Conservation (phyloP, 2,113 vertebrate genomes). For the Steatornis caripensis region DNA sequence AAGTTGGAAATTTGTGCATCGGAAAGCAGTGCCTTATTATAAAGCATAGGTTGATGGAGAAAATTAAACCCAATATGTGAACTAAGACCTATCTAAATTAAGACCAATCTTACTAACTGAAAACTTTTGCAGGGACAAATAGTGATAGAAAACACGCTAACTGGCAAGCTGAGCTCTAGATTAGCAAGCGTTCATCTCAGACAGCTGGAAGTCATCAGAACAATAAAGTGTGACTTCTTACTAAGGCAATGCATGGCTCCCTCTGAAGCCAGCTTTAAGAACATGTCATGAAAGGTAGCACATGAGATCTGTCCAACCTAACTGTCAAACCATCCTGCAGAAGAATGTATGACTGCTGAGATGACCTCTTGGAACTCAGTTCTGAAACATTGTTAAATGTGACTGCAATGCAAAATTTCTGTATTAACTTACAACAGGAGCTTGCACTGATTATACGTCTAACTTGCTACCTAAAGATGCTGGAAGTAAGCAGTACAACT, state of each 20-base stretch:
- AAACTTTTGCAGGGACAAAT: not conserved
- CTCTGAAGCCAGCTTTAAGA: not conserved
- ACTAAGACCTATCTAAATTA: not conserved
- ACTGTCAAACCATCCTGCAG: not conserved
- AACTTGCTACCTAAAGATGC: not conserved
- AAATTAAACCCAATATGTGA: not conserved
- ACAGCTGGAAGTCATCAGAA: not conserved
- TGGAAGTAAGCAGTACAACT: not conserved
- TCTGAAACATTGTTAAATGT: not conserved
- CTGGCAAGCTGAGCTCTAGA: not conserved
- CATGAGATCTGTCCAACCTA: not conserved
- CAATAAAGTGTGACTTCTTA: not conserved
- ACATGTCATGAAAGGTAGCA: not conserved
- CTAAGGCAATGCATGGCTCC: rapidly evolving
- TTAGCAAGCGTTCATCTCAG: not conserved
- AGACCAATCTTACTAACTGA: not conserved
- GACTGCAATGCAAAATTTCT: not conserved
- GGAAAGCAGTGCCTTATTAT: not conserved
- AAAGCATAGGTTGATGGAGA: not conserved
- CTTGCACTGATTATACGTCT: not conserved
- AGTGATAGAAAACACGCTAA: not conserved
- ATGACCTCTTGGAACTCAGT: not conserved
- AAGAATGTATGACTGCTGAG: not conserved
- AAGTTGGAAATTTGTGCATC: not conserved
- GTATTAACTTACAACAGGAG: not conserved